These are phyloP conservation scores for Aradophagus sp. DNA, from an alignment of 1,140 invertebrate species.

Conservation along the genomic window DNA sequence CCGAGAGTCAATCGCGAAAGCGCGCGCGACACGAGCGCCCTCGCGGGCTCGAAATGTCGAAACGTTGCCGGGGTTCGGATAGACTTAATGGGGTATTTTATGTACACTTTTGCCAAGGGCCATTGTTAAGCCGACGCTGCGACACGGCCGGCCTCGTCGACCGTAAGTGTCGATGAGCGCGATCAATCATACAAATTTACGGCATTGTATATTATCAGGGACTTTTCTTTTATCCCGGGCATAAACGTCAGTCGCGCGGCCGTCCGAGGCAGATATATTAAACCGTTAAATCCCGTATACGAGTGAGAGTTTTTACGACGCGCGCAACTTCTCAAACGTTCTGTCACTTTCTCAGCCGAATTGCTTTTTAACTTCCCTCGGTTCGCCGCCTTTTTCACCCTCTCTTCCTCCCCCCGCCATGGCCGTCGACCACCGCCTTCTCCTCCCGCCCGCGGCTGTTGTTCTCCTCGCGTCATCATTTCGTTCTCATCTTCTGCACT, in stretches of 20 bases:
- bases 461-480: constrained; percentile 5
- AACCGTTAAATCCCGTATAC: not conserved
- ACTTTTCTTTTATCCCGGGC: constrained; percentile 39
- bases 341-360: not conserved
- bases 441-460: not conserved
- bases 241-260: not conserved
- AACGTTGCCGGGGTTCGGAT: no score
- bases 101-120: constrained; percentile 22
- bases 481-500: constrained; percentile 14
- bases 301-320: not conserved
- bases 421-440: no score
- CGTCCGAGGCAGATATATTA: not conserved
- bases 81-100: constrained; percentile 25
- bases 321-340: not conserved
- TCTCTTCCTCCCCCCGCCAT: not conserved
- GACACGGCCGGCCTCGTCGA: constrained; percentile 4
- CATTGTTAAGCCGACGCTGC: constrained; percentile 35
- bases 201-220: constrained; percentile 32
- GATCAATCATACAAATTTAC: constrained; percentile 52
- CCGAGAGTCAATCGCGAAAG: no score
- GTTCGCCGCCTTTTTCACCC: not conserved
- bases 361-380: not conserved
- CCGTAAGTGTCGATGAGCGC: constrained; percentile 29
- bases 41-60: no score
- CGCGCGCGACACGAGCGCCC: not conserved